These are phyloP conservation scores for Drymodes brunneopygia DNA, from an alignment of 2,113 vertebrate species.

Conservation along the genomic window DNA sequence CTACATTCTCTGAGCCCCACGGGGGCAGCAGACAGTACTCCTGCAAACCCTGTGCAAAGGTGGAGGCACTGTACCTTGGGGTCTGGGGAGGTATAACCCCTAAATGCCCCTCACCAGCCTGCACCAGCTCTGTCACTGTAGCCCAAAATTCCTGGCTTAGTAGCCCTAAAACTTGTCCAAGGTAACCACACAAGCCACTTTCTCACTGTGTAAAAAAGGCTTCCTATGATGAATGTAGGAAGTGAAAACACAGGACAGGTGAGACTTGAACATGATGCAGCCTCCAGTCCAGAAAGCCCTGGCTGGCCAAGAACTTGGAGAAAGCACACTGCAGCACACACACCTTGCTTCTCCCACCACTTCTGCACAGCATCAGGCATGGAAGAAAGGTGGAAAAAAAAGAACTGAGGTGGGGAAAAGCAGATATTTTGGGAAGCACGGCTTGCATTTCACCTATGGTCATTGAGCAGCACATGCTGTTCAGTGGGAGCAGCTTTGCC, in stretches of 20 bases:
- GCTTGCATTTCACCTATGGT: neutral
- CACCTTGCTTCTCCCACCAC: fast-evolving
- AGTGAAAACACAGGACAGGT: neutral
- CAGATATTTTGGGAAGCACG: neutral
- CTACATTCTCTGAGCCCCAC: fast-evolving
- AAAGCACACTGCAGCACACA: fast-evolving
- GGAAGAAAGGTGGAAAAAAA: neutral
- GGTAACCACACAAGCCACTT: neutral
- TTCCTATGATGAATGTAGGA: neutral
- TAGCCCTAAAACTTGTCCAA: neutral
- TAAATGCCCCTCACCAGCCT: fast-evolving
- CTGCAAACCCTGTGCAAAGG: fast-evolving
- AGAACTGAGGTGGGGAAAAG: neutral
- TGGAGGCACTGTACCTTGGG: neutral
- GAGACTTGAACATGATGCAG: neutral
- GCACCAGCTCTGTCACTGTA: neutral
- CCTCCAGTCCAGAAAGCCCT: neutral
- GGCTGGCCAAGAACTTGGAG: fast-evolving
- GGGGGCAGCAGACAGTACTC: neutral
- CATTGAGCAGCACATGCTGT: fast-evolving
- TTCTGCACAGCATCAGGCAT: neutral
- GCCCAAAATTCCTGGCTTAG: neutral
- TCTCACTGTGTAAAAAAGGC: neutral
- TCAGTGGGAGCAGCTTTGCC: neutral
- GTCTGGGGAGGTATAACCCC: neutral